Percentiles rank a stretch among this genome's conserved stretches.
Conservation (phyloP, 1,140 invertebrate species). For the Apis cerana region DNA sequence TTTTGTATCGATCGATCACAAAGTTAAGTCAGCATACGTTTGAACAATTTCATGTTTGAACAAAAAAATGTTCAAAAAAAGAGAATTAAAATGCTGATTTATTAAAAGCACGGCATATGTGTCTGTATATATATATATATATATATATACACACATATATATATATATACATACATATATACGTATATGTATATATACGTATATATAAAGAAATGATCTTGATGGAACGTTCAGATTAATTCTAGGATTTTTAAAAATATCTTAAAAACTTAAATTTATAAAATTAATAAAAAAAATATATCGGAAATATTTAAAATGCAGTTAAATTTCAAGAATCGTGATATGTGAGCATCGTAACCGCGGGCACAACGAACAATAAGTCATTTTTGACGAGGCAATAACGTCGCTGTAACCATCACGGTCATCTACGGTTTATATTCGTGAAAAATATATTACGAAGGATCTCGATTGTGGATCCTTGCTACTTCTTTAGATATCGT, state of each 20-base stretch:
- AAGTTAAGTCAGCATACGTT: background rate
- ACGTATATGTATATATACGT: background rate
- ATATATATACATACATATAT: too few relatives aligned
- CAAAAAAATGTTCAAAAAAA: background rate
- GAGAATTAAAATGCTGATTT: slow-evolving; percentile 4
- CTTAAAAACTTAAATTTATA: background rate
- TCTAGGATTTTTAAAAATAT: background rate
- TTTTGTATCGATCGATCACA: background rate
- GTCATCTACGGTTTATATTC: background rate
- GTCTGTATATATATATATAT: background rate
- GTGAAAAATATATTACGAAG: background rate
- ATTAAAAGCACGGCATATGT: background rate
- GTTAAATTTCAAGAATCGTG: slow-evolving; percentile 3
- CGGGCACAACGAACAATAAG: background rate
- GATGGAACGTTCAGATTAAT: background rate
- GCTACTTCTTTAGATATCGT: background rate
- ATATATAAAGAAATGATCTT: background rate
- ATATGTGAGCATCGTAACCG: slow-evolving; percentile 9
- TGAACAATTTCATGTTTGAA: background rate
- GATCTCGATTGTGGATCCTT: background rate
- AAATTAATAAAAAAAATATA: background rate
- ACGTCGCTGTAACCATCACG: background rate
- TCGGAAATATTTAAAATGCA: background rate
- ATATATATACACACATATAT: too few relatives aligned
- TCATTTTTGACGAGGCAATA: too few relatives aligned